Evolutionary conservation across 23 tunicate genomes (phyloP).

Genomic region (Ascidia mentula): DNA sequence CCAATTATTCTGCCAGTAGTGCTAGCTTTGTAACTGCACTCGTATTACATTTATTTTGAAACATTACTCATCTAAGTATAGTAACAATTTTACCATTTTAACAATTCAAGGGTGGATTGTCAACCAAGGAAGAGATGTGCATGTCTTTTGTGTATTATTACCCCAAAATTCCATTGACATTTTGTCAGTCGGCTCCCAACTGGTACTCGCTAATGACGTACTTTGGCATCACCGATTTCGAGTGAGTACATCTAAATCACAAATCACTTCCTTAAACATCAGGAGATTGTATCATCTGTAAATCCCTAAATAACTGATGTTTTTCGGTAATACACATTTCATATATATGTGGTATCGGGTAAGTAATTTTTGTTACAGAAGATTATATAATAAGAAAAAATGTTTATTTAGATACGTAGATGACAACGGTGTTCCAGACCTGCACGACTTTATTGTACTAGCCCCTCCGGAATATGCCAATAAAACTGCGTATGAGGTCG

Average conservation of each 20-base stretch:
- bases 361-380: too few relatives aligned
- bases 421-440: neutral
- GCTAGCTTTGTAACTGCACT: too few relatives aligned
- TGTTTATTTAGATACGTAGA: neutral
- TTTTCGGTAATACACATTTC: too few relatives aligned
- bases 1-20: too few relatives aligned
- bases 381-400: neutral
- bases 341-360: too few relatives aligned
- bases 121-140: neutral
- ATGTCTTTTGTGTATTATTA: neutral
- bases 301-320: too few relatives aligned
- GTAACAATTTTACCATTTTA: too few relatives aligned
- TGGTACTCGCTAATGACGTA: neutral
- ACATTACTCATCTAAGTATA: too few relatives aligned
- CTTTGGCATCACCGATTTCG: slow-evolving; percentile 36
- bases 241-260: too few relatives aligned
- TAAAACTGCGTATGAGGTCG: slow-evolving; percentile 19
- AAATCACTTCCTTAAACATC: too few relatives aligned
- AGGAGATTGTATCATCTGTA: too few relatives aligned
- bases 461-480: slow-evolving; percentile 17
- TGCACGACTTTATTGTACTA: neutral
- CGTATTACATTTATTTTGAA: too few relatives aligned
- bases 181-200: slow-evolving; percentile 18
- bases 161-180: slow-evolving; percentile 14
- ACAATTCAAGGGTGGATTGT: neutral